Evolutionary conservation across 2,888 invertebrate species (phyloP).

Genomic region (Lutraria lutraria): DNA sequence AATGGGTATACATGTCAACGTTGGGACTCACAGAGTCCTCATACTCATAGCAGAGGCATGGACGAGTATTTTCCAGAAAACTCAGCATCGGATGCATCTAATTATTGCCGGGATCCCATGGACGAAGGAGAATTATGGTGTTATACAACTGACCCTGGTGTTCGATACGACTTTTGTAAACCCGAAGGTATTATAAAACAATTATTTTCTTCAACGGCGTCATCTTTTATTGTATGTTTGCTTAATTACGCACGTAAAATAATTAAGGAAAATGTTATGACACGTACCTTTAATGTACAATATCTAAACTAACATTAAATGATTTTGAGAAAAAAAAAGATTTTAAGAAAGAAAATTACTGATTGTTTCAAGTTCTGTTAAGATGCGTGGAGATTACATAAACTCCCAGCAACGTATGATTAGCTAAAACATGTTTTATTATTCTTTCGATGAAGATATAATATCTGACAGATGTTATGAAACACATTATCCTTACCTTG

Average conservation of each 20-base stretch:
- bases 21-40: conserved; percentile 58
- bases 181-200: conserved; percentile 4
- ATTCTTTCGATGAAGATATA: not conserved
- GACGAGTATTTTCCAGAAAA: conserved; percentile 1
- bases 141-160: conserved; percentile 31
- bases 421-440: not conserved
- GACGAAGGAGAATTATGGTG: conserved; percentile 4
- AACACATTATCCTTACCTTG: not conserved
- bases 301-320: not conserved
- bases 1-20: conserved; percentile 53
- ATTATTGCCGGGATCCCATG: conserved; percentile 33
- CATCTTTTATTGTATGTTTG: not conserved
- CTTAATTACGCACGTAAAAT: not conserved
- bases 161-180: not conserved
- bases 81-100: not conserved
- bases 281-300: not conserved
- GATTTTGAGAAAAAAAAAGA: not conserved
- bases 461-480: conserved; percentile 5
- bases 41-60: conserved; percentile 16
- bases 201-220: too few relatives aligned
- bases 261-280: not conserved
- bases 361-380: not conserved
- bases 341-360: not conserved
- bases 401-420: not conserved
- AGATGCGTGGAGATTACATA: too few relatives aligned